Evolutionary conservation across 2,888 invertebrate genomes (phyloP).

Genomic region (Protonemura montana): DNA sequence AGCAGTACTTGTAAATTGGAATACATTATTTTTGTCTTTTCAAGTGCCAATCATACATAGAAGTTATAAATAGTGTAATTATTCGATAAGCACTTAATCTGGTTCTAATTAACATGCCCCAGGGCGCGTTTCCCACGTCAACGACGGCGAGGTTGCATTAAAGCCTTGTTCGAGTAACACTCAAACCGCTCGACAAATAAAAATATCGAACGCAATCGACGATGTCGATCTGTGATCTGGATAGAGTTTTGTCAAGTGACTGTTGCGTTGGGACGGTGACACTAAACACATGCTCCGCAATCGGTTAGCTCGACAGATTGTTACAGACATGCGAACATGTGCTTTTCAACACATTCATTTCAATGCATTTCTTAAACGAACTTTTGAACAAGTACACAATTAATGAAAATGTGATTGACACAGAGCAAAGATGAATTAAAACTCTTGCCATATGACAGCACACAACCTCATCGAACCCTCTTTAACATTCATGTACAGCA

Average conservation of each 20-base stretch:
- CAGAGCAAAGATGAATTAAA: neutral
- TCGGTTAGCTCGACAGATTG: neutral
- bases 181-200: neutral
- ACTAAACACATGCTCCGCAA: neutral
- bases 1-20: neutral
- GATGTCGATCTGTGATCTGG: neutral
- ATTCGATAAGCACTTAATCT: conserved; percentile 12
- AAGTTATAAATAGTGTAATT: neutral
- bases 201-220: neutral
- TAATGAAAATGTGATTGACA: neutral
- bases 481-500: neutral
- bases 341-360: neutral
- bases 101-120: neutral
- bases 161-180: neutral
- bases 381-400: neutral
- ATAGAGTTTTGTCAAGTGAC: neutral
- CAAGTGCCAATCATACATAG: conserved; percentile 4
- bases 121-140: neutral
- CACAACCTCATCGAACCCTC: neutral
- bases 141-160: neutral
- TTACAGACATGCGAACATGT: neutral
- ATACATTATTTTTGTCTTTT: neutral
- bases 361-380: neutral
- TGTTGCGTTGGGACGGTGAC: neutral
- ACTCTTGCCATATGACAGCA: neutral